Conservation (phyloP, 2,888 invertebrate genomes). For the Archips crataeganus region DNA sequence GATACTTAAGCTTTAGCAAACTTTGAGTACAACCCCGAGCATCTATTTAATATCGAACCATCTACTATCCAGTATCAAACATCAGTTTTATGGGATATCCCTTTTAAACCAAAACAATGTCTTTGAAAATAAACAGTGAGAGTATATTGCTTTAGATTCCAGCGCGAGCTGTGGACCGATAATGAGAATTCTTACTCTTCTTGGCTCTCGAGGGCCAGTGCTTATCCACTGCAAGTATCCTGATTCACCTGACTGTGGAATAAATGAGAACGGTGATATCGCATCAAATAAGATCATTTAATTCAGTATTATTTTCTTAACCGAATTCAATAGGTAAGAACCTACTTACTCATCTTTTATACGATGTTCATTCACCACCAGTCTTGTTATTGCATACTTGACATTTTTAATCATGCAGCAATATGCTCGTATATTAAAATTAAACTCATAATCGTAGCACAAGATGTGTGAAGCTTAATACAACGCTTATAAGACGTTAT, state of each 20-base stretch:
- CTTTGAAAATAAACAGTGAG: conserved; percentile 46
- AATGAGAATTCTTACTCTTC: conserved; percentile 66
- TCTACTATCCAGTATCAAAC: neutral
- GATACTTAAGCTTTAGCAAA: too few species aligned
- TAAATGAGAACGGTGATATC: neutral
- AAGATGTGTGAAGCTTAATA: neutral
- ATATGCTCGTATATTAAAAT: neutral
- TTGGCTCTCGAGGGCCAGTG: conserved; percentile 14
- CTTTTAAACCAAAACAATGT: conserved; percentile 46
- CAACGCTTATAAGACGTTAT: neutral
- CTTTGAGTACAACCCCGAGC: too few species aligned
- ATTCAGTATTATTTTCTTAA: neutral
- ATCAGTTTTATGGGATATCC: neutral
- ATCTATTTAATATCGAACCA: neutral
- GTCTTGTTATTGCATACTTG: neutral
- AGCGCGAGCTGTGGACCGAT: conserved; percentile 48
- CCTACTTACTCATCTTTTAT: too few species aligned
- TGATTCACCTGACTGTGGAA: neutral
- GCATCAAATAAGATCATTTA: neutral
- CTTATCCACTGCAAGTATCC: conserved; percentile 20
- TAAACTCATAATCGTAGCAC: neutral
- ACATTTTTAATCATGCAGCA: neutral
- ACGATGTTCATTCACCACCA: too few species aligned
- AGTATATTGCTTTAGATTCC: conserved; percentile 62
- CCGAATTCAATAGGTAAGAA: too few species aligned